Percentiles rank a stretch among this genome's conserved stretches.
phyloP scores from a whole-genome alignment of 2,888 invertebrate genomes.

The Leucania comma region DNA sequence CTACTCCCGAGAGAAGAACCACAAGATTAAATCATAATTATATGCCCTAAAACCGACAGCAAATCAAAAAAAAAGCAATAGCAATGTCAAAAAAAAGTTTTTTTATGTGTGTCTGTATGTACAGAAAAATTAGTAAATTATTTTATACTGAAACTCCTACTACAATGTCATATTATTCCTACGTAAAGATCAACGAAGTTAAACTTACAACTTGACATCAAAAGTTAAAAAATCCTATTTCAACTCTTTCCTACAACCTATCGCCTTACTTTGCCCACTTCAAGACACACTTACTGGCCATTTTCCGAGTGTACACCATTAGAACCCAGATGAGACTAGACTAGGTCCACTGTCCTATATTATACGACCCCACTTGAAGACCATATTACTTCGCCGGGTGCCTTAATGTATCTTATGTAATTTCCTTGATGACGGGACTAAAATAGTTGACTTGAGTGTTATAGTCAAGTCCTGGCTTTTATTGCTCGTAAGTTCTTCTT shows the following conservation, averaged over 20 bases:
- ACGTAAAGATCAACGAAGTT: background rate
- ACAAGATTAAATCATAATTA: no score
- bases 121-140: no score
- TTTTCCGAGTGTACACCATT: constrained; percentile 18
- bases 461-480: background rate
- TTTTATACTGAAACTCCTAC: no score
- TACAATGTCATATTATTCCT: no score
- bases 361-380: constrained; percentile 17
- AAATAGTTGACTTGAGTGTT: constrained; percentile 6
- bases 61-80: no score
- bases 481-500: constrained; percentile 20
- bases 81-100: no score
- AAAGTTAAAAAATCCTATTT: background rate
- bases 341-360: constrained; percentile 18
- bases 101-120: no score
- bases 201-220: background rate
- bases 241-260: background rate
- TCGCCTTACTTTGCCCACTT: constrained; percentile 21
- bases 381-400: constrained; percentile 13
- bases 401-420: constrained; percentile 29
- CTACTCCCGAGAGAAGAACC: no score
- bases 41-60: no score
- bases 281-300: constrained; percentile 17
- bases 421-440: constrained; percentile 28
- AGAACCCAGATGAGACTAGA: constrained; percentile 4